Conservation (phyloP, 2,797 vertebrate genomes). For the Urosaurus nigricauda region DNA sequence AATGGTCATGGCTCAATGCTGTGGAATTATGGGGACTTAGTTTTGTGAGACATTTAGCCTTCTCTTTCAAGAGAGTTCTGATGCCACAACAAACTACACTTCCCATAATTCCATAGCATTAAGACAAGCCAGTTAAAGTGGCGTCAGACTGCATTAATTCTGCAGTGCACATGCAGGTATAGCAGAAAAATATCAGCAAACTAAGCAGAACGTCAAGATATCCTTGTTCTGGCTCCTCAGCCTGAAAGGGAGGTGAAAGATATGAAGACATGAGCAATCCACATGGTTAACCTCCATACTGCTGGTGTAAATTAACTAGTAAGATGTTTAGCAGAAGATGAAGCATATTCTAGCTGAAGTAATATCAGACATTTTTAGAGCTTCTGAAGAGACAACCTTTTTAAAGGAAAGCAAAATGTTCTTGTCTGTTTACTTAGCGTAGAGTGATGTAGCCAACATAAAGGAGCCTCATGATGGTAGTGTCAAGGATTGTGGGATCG, state of each 20-base stretch:
- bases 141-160: no score
- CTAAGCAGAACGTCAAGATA: background rate
- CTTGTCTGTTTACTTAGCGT: background rate
- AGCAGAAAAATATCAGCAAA: background rate
- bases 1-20: no score
- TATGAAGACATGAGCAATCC: background rate
- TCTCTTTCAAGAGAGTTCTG: no score
- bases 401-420: background rate
- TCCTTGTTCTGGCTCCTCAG: background rate
- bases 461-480: background rate
- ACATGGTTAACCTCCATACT: background rate
- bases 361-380: background rate
- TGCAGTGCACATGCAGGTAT: no score
- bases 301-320: background rate
- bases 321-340: background rate
- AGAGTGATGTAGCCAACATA: background rate
- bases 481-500: background rate
- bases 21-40: no score
- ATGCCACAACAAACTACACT: no score
- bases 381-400: constrained; percentile 17
- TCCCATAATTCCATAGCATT: no score
- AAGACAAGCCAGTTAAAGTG: no score
- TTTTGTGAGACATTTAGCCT: no score
- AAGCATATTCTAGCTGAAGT: accelerated
- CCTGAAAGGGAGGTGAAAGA: background rate